Evolutionary conservation across 2,113 vertebrate species (phyloP).

Genomic region (Microtus oregoni): DNA sequence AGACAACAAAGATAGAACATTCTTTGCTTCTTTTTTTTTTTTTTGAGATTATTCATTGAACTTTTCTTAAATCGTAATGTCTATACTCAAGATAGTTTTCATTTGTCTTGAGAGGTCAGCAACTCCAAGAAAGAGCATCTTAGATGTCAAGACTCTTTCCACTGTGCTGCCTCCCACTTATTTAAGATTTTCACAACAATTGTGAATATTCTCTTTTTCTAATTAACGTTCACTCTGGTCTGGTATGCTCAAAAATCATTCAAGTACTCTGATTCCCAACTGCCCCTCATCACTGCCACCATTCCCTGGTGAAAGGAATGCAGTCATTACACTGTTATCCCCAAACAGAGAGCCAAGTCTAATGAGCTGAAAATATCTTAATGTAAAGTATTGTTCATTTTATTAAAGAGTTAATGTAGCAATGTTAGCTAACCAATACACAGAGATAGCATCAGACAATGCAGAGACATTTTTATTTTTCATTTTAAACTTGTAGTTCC

Average conservation of each 20-base stretch:
- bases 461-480: not conserved
- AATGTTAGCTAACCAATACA: not conserved
- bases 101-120: not conserved
- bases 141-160: not conserved
- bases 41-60: not conserved
- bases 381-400: not conserved
- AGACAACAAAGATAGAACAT: not conserved
- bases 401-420: not conserved
- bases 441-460: not conserved
- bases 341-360: not conserved
- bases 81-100: not conserved
- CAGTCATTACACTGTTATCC: constrained; percentile 2
- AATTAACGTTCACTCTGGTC: not conserved
- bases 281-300: not conserved
- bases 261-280: not conserved
- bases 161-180: not conserved
- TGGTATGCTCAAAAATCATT: not conserved
- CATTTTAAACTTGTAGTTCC: not conserved
- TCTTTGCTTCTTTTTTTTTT: not conserved
- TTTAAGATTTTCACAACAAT: not conserved
- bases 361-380: constrained; percentile 31
- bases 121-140: not conserved
- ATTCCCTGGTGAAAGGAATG: not conserved
- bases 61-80: not conserved
- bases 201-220: not conserved